Base-by-base conservation (phyloP, 35 echinoderm and acorn worm species). In the Lytechinus pictus region DNA sequence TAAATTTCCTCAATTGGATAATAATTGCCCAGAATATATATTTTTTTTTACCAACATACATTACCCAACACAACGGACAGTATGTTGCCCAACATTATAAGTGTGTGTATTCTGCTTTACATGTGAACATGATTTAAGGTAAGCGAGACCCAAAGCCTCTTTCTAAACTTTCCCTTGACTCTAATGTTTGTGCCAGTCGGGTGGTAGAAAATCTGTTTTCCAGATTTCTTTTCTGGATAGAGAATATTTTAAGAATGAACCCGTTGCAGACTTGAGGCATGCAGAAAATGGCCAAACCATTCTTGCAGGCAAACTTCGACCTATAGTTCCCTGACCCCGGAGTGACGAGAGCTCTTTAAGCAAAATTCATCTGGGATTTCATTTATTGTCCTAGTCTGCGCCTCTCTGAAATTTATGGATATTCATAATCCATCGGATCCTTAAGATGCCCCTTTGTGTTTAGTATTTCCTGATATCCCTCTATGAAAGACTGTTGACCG, bases 281-380 rank as follows among this genome's bases (percentile, higher is more conserved):
- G 66, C 66, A 24, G 66, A 79, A 79, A 79, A 79, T 79, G 66
- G 66, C 66, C 66, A 79, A 79, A 79, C 66, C 66, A 79, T 79
- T 79, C 66, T 79, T 79, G 21, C 66, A 0, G 66, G 16, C 66
- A 79, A 79, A 79, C 66, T 79, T 79, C 66, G 66, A 79, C 66
- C 66, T 79, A 79, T 79, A 79, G 66, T 79, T 79, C 66, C 66
- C 66, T 79, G 66, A 79, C 66, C 66, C 66, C 66, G n/a, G n/a
- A n/a, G 66, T 79, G 66, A 79, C 66, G 66, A 79, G 66, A 79
- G 66, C 66, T 79, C 66, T 79, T 79, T 16, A 44, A 79, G 14
- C 66, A 79, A 79, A 79, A 79, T 79, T 79, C 66, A 79, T 79
- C 66, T 79, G 66, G 66, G 19, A 79, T 79, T 79, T 24, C 66